phyloP scores from a whole-genome alignment of 2,113 vertebrate genomes.

The Centropus unirufus region DNA sequence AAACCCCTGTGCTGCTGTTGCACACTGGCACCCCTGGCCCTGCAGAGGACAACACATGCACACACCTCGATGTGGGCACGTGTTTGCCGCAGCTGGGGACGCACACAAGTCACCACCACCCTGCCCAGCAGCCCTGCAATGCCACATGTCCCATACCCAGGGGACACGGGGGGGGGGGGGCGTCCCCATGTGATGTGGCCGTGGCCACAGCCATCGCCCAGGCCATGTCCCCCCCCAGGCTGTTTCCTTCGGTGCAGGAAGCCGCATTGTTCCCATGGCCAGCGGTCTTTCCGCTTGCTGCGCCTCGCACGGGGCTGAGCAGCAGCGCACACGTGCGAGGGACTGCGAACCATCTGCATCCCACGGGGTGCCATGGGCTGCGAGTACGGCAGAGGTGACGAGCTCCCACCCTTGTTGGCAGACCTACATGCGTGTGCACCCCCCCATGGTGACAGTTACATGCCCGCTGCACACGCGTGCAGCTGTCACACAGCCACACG shows the following conservation, averaged over 20 bases:
- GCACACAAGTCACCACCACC: accelerated
- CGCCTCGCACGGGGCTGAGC: background rate
- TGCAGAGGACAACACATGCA: accelerated
- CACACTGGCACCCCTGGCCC: accelerated
- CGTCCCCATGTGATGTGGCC: accelerated
- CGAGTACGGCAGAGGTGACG: accelerated
- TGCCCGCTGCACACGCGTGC: accelerated
- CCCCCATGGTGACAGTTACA: accelerated
- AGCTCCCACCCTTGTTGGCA: accelerated
- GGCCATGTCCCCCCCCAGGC: conserved; percentile 3
- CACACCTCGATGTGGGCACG: accelerated
- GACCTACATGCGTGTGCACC: accelerated
- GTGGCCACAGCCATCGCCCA: accelerated
- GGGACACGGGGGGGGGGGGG: background rate
- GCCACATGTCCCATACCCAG: background rate
- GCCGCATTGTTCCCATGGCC: conserved; percentile 75
- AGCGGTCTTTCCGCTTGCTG: conserved; percentile 56
- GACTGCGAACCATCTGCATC: accelerated
- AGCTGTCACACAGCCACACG: accelerated
- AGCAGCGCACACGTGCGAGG: background rate
- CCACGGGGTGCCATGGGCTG: accelerated
- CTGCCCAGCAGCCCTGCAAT: background rate
- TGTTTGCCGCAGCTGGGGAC: background rate
- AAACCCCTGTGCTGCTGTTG: accelerated
- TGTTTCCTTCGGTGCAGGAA: conserved; percentile 76